Evolutionary conservation across 2,797 vertebrate genomes (phyloP).

Genomic region (Prunella strophiata): DNA sequence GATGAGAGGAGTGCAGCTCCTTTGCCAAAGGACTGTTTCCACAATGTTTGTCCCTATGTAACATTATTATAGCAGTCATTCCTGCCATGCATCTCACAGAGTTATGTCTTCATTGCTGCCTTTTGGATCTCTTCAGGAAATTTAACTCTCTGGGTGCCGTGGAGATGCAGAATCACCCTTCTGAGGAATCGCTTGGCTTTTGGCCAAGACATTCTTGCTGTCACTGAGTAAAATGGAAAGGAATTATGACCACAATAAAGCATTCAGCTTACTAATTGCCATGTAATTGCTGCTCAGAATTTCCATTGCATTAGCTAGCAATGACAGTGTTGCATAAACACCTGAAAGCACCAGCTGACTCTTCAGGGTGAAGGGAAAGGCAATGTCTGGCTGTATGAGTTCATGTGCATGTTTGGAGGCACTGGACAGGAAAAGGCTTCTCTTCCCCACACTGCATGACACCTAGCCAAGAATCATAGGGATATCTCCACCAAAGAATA

Average conservation of each 20-base stretch:
- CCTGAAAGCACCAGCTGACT: background rate
- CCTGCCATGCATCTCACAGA: background rate
- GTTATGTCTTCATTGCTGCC: background rate
- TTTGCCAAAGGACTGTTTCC: background rate
- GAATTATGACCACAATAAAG: conserved; percentile 42
- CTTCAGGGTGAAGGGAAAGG: background rate
- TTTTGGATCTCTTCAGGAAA: background rate
- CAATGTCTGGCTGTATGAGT: fast-evolving
- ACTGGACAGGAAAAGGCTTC: background rate
- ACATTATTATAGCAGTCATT: background rate
- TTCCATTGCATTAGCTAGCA: conserved; percentile 18
- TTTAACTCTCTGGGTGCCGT: background rate
- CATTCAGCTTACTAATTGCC: conserved; percentile 42
- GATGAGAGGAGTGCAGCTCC: fast-evolving
- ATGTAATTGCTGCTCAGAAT: conserved; percentile 40
- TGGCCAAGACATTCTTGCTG: background rate
- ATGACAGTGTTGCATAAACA: background rate
- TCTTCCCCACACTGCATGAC: background rate
- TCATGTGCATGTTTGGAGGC: background rate
- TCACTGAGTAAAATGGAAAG: background rate
- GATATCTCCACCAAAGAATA: background rate
- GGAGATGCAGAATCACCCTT: background rate
- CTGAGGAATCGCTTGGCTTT: background rate
- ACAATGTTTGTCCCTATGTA: background rate
- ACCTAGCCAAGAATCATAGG: background rate